A percentile compares a stretch with the other conserved stretches of the same genome.
Evolutionary conservation across 2,113 vertebrate genomes (phyloP).

Genomic region (Phodopus roborovskii): DNA sequence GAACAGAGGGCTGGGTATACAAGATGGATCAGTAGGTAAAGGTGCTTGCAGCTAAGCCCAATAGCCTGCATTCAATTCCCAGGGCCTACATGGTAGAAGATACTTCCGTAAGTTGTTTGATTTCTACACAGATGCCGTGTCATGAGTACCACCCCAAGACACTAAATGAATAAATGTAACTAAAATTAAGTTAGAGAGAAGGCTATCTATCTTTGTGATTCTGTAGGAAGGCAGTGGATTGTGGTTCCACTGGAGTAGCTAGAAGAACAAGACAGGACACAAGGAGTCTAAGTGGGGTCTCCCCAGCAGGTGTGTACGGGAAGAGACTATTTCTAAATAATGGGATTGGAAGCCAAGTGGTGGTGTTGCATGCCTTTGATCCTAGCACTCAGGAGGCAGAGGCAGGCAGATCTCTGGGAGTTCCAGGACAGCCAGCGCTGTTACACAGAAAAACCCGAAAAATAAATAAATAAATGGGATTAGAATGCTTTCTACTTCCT

Average conservation of each 20-base stretch:
- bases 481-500: neutral
- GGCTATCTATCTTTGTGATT: neutral
- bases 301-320: neutral
- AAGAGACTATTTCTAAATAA: neutral
- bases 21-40: neutral
- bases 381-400: no score
- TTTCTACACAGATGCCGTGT: neutral
- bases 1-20: neutral
- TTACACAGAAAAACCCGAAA: no score
- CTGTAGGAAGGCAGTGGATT: neutral
- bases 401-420: no score
- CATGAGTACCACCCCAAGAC: neutral
- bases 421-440: no score
- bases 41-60: neutral
- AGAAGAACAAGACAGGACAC: neutral
- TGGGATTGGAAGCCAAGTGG: neutral
- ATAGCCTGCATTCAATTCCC: neutral
- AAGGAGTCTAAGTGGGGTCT: neutral
- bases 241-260: neutral
- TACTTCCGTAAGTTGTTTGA: neutral
- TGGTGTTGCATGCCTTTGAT: no score
- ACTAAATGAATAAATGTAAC: neutral
- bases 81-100: neutral
- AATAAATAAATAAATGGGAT: neutral
- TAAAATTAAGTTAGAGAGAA: neutral